These are phyloP conservation scores for Caenorhabditis sp. DNA, from an alignment of 2,888 invertebrate species.

Conservation along the genomic window DNA sequence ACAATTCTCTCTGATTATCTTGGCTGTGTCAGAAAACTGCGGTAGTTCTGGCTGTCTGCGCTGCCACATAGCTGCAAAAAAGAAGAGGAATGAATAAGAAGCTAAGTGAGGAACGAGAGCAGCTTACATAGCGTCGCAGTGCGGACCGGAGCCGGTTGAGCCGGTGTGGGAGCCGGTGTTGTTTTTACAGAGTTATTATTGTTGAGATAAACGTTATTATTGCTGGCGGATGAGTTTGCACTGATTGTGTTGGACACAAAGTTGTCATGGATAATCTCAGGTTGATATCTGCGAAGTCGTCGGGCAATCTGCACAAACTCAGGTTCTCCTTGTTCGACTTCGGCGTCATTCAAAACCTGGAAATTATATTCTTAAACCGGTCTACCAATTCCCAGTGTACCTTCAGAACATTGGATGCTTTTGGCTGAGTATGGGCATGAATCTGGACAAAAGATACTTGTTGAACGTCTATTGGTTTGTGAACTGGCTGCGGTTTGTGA, in stretches of 20 bases:
- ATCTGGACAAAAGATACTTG: constrained; percentile 4
- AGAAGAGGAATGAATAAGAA: neutral
- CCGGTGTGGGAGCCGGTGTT: constrained; percentile 30
- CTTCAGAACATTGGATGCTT: constrained; percentile 52
- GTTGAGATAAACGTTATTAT: constrained; percentile 17
- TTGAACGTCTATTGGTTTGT: constrained; percentile 45
- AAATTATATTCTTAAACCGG: neutral
- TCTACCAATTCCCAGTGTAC: neutral
- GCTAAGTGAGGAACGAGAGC: neutral
- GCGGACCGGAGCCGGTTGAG: constrained; percentile 51
- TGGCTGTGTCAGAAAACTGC: constrained; percentile 37
- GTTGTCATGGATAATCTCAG: constrained; percentile 53
- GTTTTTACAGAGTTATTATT: constrained; percentile 28
- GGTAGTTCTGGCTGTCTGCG: constrained; percentile 56
- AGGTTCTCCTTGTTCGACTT: constrained; percentile 38
- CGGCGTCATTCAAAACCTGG: constrained; percentile 58
- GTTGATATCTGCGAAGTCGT: constrained; percentile 53
- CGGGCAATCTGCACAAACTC: constrained; percentile 64
- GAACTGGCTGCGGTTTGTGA: constrained; percentile 33
- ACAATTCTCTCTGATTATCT: constrained; percentile 58
- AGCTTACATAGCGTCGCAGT: constrained; percentile 51
- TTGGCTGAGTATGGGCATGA: constrained; percentile 23
- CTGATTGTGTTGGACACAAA: neutral
- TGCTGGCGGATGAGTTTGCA: constrained; percentile 3
- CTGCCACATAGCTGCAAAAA: constrained; percentile 56